Evolutionary conservation across 2,797 vertebrate genomes (phyloP).

Genomic region (Anomalospiza imberbis): DNA sequence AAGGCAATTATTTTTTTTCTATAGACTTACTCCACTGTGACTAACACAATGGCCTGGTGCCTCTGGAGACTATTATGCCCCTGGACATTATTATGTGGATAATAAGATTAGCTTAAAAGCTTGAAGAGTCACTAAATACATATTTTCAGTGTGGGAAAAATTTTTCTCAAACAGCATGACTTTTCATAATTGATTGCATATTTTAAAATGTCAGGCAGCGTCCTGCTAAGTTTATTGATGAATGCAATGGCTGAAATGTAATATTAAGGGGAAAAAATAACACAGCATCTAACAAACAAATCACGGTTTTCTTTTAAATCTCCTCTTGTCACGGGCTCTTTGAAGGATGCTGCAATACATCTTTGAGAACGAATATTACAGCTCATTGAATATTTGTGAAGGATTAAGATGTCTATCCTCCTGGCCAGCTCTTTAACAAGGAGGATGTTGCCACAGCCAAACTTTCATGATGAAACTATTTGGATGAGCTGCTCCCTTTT

Average conservation of each 20-base stretch:
- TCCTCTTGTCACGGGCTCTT: not conserved
- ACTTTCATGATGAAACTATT: not conserved
- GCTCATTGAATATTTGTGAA: not conserved
- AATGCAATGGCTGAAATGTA: slow-evolving; percentile 14
- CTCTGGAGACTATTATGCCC: not conserved
- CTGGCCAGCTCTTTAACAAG: not conserved
- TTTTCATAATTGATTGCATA: slow-evolving; percentile 51
- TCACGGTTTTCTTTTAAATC: not conserved
- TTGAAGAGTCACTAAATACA: not conserved
- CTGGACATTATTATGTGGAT: slow-evolving; percentile 9
- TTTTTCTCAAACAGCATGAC: slow-evolving; percentile 39
- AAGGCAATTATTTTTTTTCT: slow-evolving; percentile 29
- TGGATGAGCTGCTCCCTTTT: not conserved
- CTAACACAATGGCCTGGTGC: slow-evolving; percentile 1
- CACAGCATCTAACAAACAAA: not conserved
- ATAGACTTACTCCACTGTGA: not conserved
- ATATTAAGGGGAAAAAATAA: not conserved
- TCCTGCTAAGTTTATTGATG: slow-evolving; percentile 53
- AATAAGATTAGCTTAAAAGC: slow-evolving; percentile 41
- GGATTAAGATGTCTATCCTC: not conserved
- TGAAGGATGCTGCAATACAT: not conserved
- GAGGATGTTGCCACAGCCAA: not conserved
- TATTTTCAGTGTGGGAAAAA: not conserved
- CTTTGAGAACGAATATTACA: not conserved
- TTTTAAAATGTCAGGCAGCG: slow-evolving; percentile 41